phyloP scores from a whole-genome alignment of 2,113 vertebrate genomes.

The Mungos mungo region DNA sequence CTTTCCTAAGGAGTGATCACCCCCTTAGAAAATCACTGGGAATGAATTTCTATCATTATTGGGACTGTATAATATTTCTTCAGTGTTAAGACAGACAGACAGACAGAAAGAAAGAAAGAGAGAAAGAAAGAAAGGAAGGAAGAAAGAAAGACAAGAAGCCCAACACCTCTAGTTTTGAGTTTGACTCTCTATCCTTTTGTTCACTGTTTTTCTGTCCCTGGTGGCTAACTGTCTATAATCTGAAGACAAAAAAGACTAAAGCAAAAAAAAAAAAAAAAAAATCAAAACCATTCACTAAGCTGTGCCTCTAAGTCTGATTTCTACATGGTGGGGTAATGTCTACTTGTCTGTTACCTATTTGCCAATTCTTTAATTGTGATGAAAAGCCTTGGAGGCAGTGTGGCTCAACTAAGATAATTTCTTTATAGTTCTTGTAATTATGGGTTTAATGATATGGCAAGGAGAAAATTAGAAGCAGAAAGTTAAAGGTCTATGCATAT shows the following conservation, averaged over 20 bases:
- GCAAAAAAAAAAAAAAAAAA: neutral
- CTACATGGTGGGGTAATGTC: neutral
- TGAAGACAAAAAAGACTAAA: neutral
- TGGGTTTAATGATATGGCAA: neutral
- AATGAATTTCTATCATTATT: neutral
- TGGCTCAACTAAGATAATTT: neutral
- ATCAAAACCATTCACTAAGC: neutral
- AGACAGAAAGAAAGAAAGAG: no score
- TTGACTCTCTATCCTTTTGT: neutral
- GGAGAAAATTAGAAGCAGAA: conserved; percentile 1
- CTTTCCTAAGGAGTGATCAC: neutral
- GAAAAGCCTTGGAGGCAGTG: neutral
- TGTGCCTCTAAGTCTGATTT: neutral
- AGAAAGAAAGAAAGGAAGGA: neutral
- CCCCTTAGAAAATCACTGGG: neutral
- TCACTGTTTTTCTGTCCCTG: neutral
- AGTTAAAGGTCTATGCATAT: neutral
- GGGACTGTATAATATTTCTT: neutral
- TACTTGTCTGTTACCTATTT: neutral
- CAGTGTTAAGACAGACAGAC: neutral
- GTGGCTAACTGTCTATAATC: neutral
- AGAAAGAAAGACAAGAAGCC: neutral
- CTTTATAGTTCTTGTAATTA: neutral
- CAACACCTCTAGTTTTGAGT: neutral
- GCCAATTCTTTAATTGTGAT: neutral